Evolutionary conservation across 2,797 vertebrate species (phyloP).

Genomic region (Vipera ursinii): DNA sequence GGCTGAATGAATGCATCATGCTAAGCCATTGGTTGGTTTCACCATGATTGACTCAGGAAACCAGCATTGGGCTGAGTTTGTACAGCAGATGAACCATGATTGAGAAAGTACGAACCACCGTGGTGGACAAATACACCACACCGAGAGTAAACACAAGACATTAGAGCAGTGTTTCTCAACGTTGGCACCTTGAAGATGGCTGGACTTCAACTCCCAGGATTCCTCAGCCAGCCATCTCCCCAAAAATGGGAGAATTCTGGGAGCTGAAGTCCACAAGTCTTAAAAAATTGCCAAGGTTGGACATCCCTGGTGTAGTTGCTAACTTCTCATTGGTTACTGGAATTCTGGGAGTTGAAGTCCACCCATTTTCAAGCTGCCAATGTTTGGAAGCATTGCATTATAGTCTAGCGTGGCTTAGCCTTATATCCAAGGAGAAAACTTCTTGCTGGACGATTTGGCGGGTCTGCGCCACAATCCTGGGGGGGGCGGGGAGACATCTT

Average conservation of each 20-base stretch:
- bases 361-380: not conserved
- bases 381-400: not conserved
- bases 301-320: not conserved
- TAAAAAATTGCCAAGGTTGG: not conserved
- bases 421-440: not conserved
- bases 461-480: not conserved
- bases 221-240: not conserved
- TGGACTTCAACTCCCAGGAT: not conserved
- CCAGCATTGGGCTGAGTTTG: not conserved
- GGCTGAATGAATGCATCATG: not conserved
- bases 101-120: not conserved
- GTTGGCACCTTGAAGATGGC: not conserved
- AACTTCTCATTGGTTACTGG: not conserved
- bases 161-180: not conserved
- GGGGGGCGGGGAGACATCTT: not conserved
- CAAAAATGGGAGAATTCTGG: not conserved
- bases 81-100: not conserved
- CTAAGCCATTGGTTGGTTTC: not conserved
- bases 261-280: not conserved
- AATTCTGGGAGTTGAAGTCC: not conserved
- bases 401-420: not conserved
- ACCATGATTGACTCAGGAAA: not conserved
- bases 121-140: not conserved
- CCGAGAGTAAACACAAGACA: not conserved
- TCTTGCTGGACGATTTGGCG: not conserved